These are phyloP conservation scores for Papilio aristodemus DNA, from an alignment of 1,140 invertebrate species.

Conservation along the genomic window DNA sequence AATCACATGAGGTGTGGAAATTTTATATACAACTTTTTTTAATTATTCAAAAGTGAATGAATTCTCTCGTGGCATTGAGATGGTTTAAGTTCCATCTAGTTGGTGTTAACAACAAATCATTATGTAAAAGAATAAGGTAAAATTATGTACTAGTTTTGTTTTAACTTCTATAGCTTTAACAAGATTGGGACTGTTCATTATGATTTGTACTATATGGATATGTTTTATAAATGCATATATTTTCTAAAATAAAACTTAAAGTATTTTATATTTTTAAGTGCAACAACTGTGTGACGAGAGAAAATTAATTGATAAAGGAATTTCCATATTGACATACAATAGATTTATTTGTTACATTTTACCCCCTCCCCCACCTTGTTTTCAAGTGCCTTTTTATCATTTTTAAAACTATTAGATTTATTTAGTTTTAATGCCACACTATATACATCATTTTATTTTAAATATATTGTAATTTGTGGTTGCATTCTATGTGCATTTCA, in stretches of 20 bases:
- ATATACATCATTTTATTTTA: slow-evolving; percentile 44
- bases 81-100: slow-evolving; percentile 42
- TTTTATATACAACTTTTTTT: slow-evolving; percentile 76
- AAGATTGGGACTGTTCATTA: slow-evolving; percentile 57
- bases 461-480: slow-evolving; percentile 57
- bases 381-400: slow-evolving; percentile 54
- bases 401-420: slow-evolving; percentile 47
- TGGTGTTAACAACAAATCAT: slow-evolving; percentile 32
- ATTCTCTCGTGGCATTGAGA: slow-evolving; percentile 75
- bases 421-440: slow-evolving; percentile 47
- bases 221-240: slow-evolving; percentile 64
- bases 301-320: slow-evolving; percentile 57
- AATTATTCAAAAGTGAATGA: slow-evolving; percentile 59
- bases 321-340: slow-evolving; percentile 50
- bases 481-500: slow-evolving; percentile 55
- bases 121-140: slow-evolving; percentile 39
- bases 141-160: slow-evolving; percentile 20
- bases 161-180: slow-evolving; percentile 24
- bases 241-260: slow-evolving; percentile 60
- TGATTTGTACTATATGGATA: slow-evolving; percentile 40
- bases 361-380: slow-evolving; percentile 49
- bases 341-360: slow-evolving; percentile 26
- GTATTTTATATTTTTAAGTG: slow-evolving; percentile 70
- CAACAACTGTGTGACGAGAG: slow-evolving; percentile 76
- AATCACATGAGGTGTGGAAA: slow-evolving; percentile 70